phyloP scores from a whole-genome alignment of 2,113 vertebrate genomes.

The Rhagologus leucostigma region DNA sequence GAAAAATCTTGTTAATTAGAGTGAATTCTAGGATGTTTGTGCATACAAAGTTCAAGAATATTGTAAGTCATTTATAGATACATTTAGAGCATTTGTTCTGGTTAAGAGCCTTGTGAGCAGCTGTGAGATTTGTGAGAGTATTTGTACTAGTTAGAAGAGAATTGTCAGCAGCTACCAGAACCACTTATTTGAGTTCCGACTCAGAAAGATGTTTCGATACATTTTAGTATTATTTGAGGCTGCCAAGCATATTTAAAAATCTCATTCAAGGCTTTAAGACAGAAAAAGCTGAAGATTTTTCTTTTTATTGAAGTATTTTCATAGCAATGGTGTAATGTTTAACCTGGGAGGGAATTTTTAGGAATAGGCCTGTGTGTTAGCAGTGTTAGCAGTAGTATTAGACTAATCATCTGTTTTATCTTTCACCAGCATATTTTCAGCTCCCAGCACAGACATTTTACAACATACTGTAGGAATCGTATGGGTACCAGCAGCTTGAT shows the following conservation, averaged over 20 bases:
- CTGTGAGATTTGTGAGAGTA: neutral
- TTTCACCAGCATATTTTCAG: slow-evolving; percentile 85
- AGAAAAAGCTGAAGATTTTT: neutral
- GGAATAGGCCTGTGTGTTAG: neutral
- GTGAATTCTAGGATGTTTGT: neutral
- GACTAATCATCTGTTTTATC: neutral
- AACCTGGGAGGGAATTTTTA: neutral
- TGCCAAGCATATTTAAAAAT: neutral
- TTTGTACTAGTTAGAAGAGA: neutral
- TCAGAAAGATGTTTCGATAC: neutral
- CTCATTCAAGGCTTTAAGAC: neutral
- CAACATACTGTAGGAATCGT: slow-evolving; percentile 68
- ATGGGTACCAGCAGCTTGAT: slow-evolving; percentile 73
- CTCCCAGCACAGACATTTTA: slow-evolving; percentile 80
- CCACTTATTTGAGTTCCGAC: neutral
- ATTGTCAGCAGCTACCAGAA: neutral
- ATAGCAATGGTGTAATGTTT: neutral
- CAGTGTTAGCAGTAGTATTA: neutral
- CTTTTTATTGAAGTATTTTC: neutral
- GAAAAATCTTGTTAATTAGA: neutral
- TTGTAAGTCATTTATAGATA: neutral
- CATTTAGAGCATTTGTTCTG: neutral
- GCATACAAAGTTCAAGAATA: neutral
- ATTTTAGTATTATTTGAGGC: neutral
- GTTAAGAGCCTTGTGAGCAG: neutral